Conservation (phyloP, 2,797 vertebrate genomes). For the Acanthiza pusilla region DNA sequence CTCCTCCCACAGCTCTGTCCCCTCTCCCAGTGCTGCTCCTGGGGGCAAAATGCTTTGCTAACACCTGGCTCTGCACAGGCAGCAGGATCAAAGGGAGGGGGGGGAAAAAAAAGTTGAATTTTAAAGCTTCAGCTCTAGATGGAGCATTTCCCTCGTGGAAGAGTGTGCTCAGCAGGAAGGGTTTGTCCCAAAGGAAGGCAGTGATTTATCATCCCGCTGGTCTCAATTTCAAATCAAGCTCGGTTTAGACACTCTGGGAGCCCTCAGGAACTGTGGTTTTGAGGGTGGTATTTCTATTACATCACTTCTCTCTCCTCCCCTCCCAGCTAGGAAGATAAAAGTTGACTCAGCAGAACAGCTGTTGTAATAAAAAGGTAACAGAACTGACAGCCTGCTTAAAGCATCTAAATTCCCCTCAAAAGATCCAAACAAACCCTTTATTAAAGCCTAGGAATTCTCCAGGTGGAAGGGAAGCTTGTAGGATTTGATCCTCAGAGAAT, state of each 20-base stretch:
- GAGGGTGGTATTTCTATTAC: not conserved
- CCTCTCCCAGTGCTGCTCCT: not conserved
- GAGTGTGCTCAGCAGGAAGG: not conserved
- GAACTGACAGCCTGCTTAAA: not conserved
- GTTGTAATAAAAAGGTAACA: not conserved
- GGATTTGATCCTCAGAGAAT: not conserved
- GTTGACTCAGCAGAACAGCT: not conserved
- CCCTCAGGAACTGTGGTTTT: not conserved
- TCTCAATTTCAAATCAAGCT: not conserved
- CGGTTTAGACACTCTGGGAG: not conserved
- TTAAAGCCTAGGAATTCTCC: not conserved
- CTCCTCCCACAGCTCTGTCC: not conserved
- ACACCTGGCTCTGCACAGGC: not conserved
- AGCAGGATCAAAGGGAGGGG: fast-evolving
- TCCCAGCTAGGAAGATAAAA: not conserved
- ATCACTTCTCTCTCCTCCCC: not conserved
- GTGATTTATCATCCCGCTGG: not conserved
- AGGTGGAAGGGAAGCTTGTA: not conserved
- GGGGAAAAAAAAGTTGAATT: not conserved
- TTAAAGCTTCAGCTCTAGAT: not conserved
- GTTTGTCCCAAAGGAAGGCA: not conserved
- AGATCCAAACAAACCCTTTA: not conserved
- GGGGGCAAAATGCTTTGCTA: not conserved
- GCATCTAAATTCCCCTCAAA: not conserved
- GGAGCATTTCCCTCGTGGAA: not conserved